A percentile compares a stretch with the other conserved stretches of the same genome.
These are phyloP conservation scores for Coilia nasus DNA, from an alignment of 2,797 vertebrate genomes.

Conservation along the genomic window DNA sequence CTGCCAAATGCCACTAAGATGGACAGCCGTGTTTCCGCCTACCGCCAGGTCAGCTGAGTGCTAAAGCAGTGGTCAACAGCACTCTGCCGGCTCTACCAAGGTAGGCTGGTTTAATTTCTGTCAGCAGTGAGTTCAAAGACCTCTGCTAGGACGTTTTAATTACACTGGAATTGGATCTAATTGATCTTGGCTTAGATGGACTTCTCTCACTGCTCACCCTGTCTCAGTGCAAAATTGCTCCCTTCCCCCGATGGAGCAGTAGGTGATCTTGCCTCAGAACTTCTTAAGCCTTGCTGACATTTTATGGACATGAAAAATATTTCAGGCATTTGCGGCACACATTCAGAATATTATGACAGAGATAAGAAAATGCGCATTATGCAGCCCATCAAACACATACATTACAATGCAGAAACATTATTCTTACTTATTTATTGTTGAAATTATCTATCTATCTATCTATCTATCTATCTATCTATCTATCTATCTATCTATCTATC, in stretches of 20 bases:
- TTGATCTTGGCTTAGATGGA: slow-evolving; percentile 78
- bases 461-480: too few relatives aligned
- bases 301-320: slow-evolving; percentile 8
- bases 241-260: slow-evolving; percentile 31
- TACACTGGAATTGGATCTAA: slow-evolving; percentile 76
- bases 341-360: neutral
- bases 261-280: neutral
- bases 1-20: slow-evolving; percentile 3
- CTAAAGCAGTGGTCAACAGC: slow-evolving; percentile 42
- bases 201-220: slow-evolving; percentile 70
- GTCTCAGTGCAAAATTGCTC: slow-evolving; percentile 55
- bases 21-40: neutral
- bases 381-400: neutral
- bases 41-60: neutral
- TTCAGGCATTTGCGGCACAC: neutral
- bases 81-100: slow-evolving; percentile 63
- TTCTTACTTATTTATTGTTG: neutral
- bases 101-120: slow-evolving; percentile 62
- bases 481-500: too few relatives aligned
- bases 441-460: neutral
- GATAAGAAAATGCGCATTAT: neutral
- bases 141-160: slow-evolving; percentile 80
- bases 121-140: slow-evolving; percentile 68
- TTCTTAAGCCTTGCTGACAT: slow-evolving; percentile 2
- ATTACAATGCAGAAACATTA: neutral